These are phyloP conservation scores for Bubo blakistoni DNA, from an alignment of 2,113 vertebrate genomes.

Conservation along the genomic window DNA sequence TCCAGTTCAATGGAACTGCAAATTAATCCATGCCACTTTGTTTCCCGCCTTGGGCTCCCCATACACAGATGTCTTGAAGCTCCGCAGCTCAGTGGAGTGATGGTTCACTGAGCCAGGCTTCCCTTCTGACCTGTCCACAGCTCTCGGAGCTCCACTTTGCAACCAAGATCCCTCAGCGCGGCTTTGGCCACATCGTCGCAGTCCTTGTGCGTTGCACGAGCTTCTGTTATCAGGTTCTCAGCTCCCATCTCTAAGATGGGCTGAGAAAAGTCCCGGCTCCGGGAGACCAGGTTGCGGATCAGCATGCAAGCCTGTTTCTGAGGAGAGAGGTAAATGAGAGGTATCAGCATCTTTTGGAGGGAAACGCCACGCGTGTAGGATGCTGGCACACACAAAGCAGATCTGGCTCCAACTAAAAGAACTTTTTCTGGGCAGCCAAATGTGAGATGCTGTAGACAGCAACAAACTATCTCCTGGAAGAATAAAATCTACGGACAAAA, in stretches of 20 bases:
- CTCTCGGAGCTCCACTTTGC: slow-evolving; percentile 87
- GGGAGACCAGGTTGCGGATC: slow-evolving; percentile 89
- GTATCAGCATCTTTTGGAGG: not conserved
- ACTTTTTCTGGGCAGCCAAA: not conserved
- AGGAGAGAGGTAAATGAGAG: not conserved
- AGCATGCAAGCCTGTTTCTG: slow-evolving; percentile 95
- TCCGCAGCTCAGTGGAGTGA: accelerated
- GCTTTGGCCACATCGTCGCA: slow-evolving; percentile 86
- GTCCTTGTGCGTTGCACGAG: slow-evolving; percentile 79
- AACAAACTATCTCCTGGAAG: not conserved
- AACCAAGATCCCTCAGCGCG: slow-evolving; percentile 90
- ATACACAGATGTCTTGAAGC: accelerated
- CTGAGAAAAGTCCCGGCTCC: slow-evolving; percentile 75
- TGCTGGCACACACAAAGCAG: not conserved
- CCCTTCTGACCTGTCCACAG: slow-evolving; percentile 95
- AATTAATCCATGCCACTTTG: not conserved
- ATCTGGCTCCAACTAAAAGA: not conserved
- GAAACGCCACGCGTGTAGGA: not conserved
- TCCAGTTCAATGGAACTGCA: not conserved
- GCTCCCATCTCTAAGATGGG: slow-evolving; percentile 91
- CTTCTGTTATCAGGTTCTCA: slow-evolving; percentile 84
- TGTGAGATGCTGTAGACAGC: not conserved
- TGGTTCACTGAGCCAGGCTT: slow-evolving; percentile 77
- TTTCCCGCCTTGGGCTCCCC: not conserved
- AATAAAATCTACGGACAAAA: not conserved